These are phyloP conservation scores for Opisthocomus hoazin DNA, from an alignment of 2,113 vertebrate species.

Conservation along the genomic window DNA sequence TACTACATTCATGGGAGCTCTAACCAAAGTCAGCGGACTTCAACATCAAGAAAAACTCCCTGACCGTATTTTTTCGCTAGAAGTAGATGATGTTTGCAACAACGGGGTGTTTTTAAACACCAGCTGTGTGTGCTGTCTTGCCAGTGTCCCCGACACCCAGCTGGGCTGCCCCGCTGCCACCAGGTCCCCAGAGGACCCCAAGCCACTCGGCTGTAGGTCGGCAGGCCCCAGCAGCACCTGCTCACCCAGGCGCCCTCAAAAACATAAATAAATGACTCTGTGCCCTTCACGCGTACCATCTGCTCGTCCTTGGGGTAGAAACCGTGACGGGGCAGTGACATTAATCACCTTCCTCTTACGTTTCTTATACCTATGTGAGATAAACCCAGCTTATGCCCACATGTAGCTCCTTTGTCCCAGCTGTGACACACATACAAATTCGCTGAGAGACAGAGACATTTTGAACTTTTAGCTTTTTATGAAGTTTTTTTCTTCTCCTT, in stretches of 20 bases:
- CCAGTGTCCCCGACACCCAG: background rate
- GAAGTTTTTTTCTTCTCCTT: background rate
- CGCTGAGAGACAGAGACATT: background rate
- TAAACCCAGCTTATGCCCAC: background rate
- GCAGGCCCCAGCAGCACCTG: background rate
- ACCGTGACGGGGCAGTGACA: fast-evolving
- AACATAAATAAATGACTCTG: background rate
- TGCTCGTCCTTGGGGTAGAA: fast-evolving
- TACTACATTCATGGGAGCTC: background rate
- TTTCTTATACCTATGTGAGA: background rate
- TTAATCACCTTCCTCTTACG: background rate
- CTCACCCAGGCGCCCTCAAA: background rate
- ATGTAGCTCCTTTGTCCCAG: background rate
- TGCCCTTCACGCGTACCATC: fast-evolving
- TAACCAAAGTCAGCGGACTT: background rate
- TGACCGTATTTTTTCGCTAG: background rate
- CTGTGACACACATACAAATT: fast-evolving
- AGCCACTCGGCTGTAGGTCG: background rate
- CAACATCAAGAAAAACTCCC: background rate
- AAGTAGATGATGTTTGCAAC: background rate
- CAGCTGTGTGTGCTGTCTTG: background rate
- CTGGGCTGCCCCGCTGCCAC: background rate
- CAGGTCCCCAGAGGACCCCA: fast-evolving
- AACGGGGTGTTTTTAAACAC: background rate
- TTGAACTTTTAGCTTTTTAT: background rate